Base-by-base conservation (phyloP, 2,888 invertebrate species). In the Acrobeloides nanus region DNA sequence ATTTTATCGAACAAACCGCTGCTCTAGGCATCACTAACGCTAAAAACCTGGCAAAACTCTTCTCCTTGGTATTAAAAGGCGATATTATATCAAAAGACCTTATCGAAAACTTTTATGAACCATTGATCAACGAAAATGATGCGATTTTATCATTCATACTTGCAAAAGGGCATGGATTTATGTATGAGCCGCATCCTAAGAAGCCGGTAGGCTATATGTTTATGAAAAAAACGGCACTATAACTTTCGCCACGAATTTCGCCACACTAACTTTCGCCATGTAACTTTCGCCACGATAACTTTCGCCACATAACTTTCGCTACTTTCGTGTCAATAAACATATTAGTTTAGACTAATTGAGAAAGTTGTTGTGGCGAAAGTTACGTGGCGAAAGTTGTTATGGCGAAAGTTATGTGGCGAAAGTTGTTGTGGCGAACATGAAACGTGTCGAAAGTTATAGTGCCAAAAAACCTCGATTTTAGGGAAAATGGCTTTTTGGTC, bases 11-110 rank as follows among this genome's bases (percentile, higher is more conserved):
- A 39, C 71, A 71, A 46, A 62, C 61, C 1, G 70, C 68, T 1
- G 68, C 70, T 2, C 53, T 71, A 10, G 70, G 70, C 35, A 66
- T 68, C 38, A 61, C 64, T 8, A 69, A 67, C 34, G 68, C 71
- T 0, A 53, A 59, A 17, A 70, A 71, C 37, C 40, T 71, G 46
- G 71, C 59, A 4, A 53, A 59, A 31, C 52, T 71, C 2, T 71
- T 71, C 46, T 54, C 61, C 7, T 41, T 69, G 26, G 56, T 71
- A 42, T 51, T 72, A 15, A 52, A 64, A 25, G 71, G 70, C 10
- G 59, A 71, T 38, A 38, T 71, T 6, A 48, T 71, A 29, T 46
- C 51, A 23, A 48, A 59, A 37, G 62, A 64, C 5, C 39, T 63
- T 17, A 35, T 71, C 24, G 51, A 61, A 6, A 51, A 53, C 17